Percentiles rank a stretch among this genome's conserved stretches.
Evolutionary conservation across 2,113 vertebrate species (phyloP).

Genomic region (Pipra filicauda): DNA sequence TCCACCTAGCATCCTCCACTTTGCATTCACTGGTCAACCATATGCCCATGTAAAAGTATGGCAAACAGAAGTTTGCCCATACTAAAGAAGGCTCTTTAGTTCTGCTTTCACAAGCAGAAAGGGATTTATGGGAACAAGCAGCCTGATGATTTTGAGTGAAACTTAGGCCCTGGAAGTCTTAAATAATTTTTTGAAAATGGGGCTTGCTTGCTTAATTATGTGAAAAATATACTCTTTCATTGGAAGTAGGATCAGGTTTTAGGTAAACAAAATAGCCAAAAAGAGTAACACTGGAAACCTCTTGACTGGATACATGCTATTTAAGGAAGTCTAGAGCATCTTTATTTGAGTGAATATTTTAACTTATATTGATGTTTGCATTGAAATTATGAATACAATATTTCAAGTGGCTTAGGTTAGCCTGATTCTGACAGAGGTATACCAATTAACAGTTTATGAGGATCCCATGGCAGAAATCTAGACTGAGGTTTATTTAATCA

Average conservation of each 20-base stretch:
- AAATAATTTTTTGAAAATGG: not conserved
- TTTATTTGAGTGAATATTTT: not conserved
- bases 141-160: not conserved
- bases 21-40: accelerated
- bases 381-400: not conserved
- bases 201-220: not conserved
- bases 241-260: not conserved
- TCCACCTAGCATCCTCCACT: not conserved
- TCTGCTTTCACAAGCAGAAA: not conserved
- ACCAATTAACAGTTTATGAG: not conserved
- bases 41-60: not conserved
- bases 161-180: not conserved
- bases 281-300: not conserved
- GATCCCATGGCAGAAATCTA: not conserved
- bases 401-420: not conserved
- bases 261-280: not conserved
- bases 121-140: not conserved
- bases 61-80: not conserved
- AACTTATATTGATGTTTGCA: not conserved
- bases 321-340: not conserved
- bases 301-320: not conserved
- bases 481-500: not conserved
- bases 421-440: not conserved
- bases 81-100: not conserved
- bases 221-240: not conserved